A percentile compares a stretch with the other conserved stretches of the same genome.
Evolutionary conservation across 2,888 invertebrate genomes (phyloP).

Genomic region (Frankliniella intonsa): DNA sequence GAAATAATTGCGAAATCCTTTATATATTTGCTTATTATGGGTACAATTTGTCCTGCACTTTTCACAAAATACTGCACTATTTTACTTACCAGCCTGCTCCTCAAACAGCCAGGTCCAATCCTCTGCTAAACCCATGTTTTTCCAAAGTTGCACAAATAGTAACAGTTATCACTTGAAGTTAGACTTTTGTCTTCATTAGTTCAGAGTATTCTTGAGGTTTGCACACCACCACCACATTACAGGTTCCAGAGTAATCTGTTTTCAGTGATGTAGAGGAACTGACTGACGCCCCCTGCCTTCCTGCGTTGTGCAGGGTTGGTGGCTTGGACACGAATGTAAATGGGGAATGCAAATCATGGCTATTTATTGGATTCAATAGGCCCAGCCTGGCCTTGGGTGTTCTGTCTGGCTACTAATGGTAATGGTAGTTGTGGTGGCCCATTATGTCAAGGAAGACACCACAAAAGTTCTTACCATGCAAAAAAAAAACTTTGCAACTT

Average conservation of each 20-base stretch:
- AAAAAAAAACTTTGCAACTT: not conserved
- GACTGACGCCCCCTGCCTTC: constrained; percentile 32
- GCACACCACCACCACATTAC: not conserved
- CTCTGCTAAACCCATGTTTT: constrained; percentile 34
- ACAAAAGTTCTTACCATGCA: too few relatives aligned
- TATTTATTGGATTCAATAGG: constrained; percentile 1
- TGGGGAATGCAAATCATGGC: constrained; percentile 13
- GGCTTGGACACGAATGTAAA: constrained; percentile 24
- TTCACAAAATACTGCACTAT: not conserved
- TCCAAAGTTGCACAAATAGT: not conserved
- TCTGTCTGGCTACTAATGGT: not conserved
- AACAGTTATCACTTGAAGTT: not conserved
- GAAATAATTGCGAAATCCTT: constrained; percentile 36
- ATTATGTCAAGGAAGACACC: too few relatives aligned
- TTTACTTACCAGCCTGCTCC: constrained; percentile 37
- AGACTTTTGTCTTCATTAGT: not conserved
- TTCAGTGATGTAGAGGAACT: not conserved
- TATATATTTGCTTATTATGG: not conserved
- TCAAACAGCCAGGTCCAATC: constrained; percentile 36
- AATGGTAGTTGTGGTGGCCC: too few relatives aligned
- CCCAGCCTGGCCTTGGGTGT: not conserved
- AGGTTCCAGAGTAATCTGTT: not conserved
- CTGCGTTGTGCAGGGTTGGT: constrained; percentile 16
- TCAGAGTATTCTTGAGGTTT: not conserved
- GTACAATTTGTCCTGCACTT: not conserved